Conservation (phyloP, 2,888 invertebrate genomes). For the Polyommatus icarus region DNA sequence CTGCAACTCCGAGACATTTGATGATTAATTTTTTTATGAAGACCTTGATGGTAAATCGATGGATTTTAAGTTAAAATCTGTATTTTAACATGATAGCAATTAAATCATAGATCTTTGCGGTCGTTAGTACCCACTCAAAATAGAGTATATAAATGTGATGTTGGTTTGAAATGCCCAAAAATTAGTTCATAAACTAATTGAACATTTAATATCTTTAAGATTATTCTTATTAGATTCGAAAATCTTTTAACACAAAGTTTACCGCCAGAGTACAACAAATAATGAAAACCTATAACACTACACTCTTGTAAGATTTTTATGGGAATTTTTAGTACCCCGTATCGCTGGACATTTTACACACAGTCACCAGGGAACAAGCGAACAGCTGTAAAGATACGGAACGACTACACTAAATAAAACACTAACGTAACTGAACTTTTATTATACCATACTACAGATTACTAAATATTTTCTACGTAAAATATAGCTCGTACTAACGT, state of each 20-base stretch:
- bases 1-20: too few relatives aligned
- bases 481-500: background rate
- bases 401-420: constrained; percentile 18
- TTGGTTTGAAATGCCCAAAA: too few relatives aligned
- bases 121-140: too few relatives aligned
- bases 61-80: too few relatives aligned
- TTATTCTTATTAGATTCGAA: too few relatives aligned
- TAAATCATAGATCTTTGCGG: too few relatives aligned
- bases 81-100: too few relatives aligned
- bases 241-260: background rate
- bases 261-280: background rate
- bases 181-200: too few relatives aligned
- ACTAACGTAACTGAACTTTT: constrained; percentile 11
- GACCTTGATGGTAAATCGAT: too few relatives aligned
- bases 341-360: background rate
- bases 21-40: too few relatives aligned
- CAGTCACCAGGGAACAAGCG: constrained; percentile 8
- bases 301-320: constrained; percentile 22
- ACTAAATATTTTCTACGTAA: background rate
- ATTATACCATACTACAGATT: background rate
- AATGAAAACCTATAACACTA: background rate
- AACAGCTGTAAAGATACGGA: constrained; percentile 18
- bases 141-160: too few relatives aligned
- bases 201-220: too few relatives aligned
- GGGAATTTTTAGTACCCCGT: constrained; percentile 7